phyloP scores from a whole-genome alignment of 1,140 invertebrate species.

The Solenopsis fugax region DNA sequence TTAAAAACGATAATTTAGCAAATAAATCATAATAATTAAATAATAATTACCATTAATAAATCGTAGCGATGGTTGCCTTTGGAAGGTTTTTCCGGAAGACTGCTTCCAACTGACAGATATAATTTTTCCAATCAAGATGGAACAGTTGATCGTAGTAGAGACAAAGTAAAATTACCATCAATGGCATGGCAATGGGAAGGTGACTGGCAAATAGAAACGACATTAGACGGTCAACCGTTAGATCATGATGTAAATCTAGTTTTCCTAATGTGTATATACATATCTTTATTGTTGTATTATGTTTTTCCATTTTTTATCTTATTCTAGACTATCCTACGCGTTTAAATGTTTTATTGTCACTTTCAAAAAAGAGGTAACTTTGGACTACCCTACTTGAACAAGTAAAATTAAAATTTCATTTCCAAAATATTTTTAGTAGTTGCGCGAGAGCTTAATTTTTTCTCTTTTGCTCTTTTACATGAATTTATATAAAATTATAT shows the following conservation, averaged over 20 bases:
- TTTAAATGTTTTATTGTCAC: neutral
- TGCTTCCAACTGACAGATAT: slow-evolving; percentile 95
- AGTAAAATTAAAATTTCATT: neutral
- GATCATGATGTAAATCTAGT: slow-evolving; percentile 91
- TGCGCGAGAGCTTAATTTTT: neutral
- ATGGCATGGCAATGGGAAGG: slow-evolving; percentile 98
- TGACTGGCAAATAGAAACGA: slow-evolving; percentile 96
- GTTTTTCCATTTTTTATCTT: neutral
- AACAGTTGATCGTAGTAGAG: slow-evolving; percentile 91
- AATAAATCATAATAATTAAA: neutral
- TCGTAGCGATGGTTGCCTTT: slow-evolving; percentile 95
- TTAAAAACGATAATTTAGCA: too few relatives aligned
- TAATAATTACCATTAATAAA: slow-evolving; percentile 15
- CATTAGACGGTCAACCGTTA: slow-evolving; percentile 94
- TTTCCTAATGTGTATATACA: neutral
- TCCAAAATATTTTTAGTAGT: neutral
- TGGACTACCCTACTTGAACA: neutral
- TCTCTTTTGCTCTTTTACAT: neutral
- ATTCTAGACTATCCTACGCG: neutral
- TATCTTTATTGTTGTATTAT: neutral
- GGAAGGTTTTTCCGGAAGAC: slow-evolving; percentile 93
- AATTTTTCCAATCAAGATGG: slow-evolving; percentile 95
- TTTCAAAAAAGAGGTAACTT: neutral
- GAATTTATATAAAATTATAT: neutral
- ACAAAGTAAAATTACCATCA: slow-evolving; percentile 94